Base-by-base conservation (phyloP, 2,113 vertebrate species). In the Sylvia atricapilla region DNA sequence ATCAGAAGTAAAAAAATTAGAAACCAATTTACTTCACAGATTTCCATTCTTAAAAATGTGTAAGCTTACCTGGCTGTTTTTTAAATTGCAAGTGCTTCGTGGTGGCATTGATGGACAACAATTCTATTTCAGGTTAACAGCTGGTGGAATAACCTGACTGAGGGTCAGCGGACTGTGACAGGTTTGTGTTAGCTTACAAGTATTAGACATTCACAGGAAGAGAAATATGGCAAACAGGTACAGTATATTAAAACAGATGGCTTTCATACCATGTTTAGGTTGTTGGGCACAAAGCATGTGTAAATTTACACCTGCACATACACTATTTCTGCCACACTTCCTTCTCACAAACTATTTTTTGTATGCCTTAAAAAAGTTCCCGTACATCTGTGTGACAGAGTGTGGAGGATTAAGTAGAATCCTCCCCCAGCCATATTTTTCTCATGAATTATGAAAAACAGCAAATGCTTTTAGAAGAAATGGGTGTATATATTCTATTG, bases 131-230 rank as follows among this genome's bases (percentile, higher is more conserved):
- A 99, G 99, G 96, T 99, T 96, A 99, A 99, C 98, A 98, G 97
- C 63, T 99, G 98, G 99, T 99, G 99, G 99, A 99, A 98, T 98
- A 98, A 93, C 97, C 97, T 99, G 97, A 99, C 98, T 94, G 99
- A 99, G 89, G 99, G 99, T 76, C 99, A 99, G 97, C 98, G 97
- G 96, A 98, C 98, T 66, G 99, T 99, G 78, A 98, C 99, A 98
- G 99, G 99, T 99, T 97, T 98, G 98, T 98, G 96, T 98, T 98
- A 98, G 97, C 97, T 98, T 97, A 98, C 97, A 97, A 95, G 97
- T 98, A 97, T 98, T 98, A 98, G 97, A 97, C 98, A 98, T 98
- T 98, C 97, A 97, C 97, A 96, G 97, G 97, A 98, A 97, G 96
- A 97, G 94, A 98, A 97, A 95, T 98, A 78, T 97, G 95, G 93